Evolutionary conservation across 1,140 invertebrate genomes (phyloP).

Genomic region (Neodiprion lecontei): DNA sequence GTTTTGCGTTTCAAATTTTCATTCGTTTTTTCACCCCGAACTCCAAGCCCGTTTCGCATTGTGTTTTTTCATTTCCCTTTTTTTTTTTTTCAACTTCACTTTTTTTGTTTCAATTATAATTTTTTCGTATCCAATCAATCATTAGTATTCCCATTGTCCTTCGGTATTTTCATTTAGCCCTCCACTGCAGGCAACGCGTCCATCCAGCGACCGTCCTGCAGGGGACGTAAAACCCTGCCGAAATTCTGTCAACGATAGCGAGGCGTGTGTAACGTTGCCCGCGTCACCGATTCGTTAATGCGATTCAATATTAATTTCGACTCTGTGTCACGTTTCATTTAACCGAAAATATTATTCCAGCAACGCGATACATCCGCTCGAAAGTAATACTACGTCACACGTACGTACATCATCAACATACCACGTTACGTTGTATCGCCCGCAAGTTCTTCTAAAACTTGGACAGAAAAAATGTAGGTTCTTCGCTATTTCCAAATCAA

Average conservation of each 20-base stretch:
- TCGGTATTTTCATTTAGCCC: constrained; percentile 64
- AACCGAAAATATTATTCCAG: too few species aligned
- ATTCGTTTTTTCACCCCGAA: constrained; percentile 29
- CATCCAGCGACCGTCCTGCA: not conserved
- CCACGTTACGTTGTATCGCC: too few species aligned
- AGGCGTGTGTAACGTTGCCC: constrained; percentile 15
- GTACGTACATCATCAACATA: too few species aligned
- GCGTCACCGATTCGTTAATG: constrained; percentile 58
- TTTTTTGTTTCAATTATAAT: constrained; percentile 62
- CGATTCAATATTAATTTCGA: constrained; percentile 61
- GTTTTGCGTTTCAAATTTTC: constrained; percentile 34
- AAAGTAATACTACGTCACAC: too few species aligned
- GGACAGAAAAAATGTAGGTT: too few species aligned
- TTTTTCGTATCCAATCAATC: constrained; percentile 66
- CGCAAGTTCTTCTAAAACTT: too few species aligned
- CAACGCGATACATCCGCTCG: too few species aligned
- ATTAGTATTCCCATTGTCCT: constrained; percentile 65
- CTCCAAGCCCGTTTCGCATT: too few species aligned
- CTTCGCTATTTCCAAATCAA: too few species aligned
- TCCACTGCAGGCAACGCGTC: constrained; percentile 21
- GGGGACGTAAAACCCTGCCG: not conserved
- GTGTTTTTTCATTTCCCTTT: not conserved
- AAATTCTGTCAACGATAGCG: constrained; percentile 17
- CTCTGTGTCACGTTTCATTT: constrained; percentile 44
- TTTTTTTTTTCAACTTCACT: not conserved